Evolutionary conservation across 1,140 invertebrate genomes (phyloP), one percentile per base, ranked within the genome.

Genomic region (Wasmannia auropunctata): DNA sequence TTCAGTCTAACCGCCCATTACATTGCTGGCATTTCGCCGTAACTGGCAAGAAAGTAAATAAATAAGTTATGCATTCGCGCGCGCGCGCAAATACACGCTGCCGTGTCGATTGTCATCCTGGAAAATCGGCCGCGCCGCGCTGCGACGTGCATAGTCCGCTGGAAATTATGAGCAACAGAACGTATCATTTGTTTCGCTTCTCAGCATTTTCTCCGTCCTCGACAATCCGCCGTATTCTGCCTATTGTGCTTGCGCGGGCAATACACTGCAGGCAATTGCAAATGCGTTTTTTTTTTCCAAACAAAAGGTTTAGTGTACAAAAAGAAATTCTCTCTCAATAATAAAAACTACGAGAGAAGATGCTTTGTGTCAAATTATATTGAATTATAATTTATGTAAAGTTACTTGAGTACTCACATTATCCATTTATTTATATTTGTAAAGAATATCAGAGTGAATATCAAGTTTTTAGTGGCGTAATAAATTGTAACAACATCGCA

Each of bases 1-100:
- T 83, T 83, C 79, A 83, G 56, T 83, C 79, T 72, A 58, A 72
- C 25, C 79, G 14, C 7, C 25, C 51, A 83, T 72, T 72, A 67
- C 51, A 83, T 72, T 72, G 79, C 40, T 74, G 79, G 79, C 67
- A 72, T 74, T 56, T 58, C 19, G 37, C 28, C 51, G 10, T 16
- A 58, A 22, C 65, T 28, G 58, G 37, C 37, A 83, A 83, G 51
- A 83, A 83, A 37, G 28, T 83, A 83, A 83, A 83, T 83, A 72
- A 83, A 83, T 83, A 83, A 83, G 19, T 83, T 83, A 43, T 58
- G 51, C 51, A 28, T 19, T 40, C 37, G 63, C 63, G 28, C 49
- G 7, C 19, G 3, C 31, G 19, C 16, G 49, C 34, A 81, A 72
- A 70, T 69, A 56, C 31, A 40, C 25, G 37, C 37, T 22, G n/a